Percentiles rank a stretch among this genome's conserved stretches.
These are phyloP conservation scores for Bothrops jararaca DNA, from an alignment of 2,113 vertebrate species.

Conservation along the genomic window DNA sequence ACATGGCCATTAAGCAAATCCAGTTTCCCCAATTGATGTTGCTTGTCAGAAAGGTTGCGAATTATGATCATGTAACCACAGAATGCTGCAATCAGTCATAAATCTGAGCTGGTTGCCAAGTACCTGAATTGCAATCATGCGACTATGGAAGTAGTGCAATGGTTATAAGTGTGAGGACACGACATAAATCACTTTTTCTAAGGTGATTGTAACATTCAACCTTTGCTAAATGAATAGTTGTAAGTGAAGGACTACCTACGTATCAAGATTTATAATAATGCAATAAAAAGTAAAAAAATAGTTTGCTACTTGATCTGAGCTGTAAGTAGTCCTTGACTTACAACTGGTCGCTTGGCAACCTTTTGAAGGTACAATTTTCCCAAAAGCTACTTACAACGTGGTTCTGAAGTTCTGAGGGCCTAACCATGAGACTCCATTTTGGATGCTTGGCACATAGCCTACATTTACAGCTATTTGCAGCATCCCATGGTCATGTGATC, in stretches of 20 bases:
- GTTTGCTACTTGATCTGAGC: background rate
- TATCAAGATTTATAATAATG: background rate
- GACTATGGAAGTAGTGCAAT: background rate
- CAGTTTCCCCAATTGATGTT: background rate
- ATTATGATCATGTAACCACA: background rate
- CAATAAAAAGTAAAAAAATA: background rate
- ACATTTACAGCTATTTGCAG: background rate
- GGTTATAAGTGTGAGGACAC: background rate
- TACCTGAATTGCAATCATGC: background rate
- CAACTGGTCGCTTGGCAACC: background rate
- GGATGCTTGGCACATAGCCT: background rate
- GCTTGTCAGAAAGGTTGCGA: background rate
- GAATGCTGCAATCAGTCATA: background rate
- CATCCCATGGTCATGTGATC: background rate
- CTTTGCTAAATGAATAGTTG: background rate
- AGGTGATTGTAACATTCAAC: accelerated
- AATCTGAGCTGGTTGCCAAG: background rate
- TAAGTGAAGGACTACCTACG: background rate
- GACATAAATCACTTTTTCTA: background rate
- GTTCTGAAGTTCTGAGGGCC: background rate
- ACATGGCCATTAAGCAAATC: background rate
- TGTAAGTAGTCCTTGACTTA: background rate
- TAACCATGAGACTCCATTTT: background rate
- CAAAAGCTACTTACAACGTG: background rate
- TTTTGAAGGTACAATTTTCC: background rate